Percentiles rank a stretch among this genome's conserved stretches.
Conservation (phyloP, 2,797 vertebrate genomes). For the Philypnodon macrostomus region DNA sequence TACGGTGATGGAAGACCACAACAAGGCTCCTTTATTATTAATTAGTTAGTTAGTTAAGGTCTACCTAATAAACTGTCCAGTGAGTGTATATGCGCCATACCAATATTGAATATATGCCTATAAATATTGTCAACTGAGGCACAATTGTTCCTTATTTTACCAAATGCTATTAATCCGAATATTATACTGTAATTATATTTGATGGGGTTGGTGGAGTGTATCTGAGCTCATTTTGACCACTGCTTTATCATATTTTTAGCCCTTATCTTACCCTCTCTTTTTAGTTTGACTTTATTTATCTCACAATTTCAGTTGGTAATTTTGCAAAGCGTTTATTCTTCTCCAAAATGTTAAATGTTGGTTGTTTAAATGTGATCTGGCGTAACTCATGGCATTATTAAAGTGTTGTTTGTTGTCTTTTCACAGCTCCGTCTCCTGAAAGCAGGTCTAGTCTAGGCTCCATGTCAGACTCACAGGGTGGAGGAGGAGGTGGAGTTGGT, state of each 20-base stretch:
- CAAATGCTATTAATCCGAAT: not conserved
- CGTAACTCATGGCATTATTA: not conserved
- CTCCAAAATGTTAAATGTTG: too few relatives aligned
- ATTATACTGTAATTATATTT: not conserved
- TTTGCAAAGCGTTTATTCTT: constrained; percentile 18
- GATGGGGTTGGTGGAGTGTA: not conserved
- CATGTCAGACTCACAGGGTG: constrained; percentile 59
- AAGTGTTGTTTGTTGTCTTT: not conserved
- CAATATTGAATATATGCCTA: too few relatives aligned
- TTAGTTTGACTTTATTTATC: not conserved
- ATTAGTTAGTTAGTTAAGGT: too few relatives aligned
- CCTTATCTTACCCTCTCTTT: constrained; percentile 15
- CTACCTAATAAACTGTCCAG: too few relatives aligned
- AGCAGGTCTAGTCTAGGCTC: constrained; percentile 69
- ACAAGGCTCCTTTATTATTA: too few relatives aligned
- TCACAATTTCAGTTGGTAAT: constrained; percentile 2
- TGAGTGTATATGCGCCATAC: too few relatives aligned
- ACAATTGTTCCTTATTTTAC: not conserved
- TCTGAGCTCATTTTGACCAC: constrained; percentile 17
- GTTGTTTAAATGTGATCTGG: constrained; percentile 1
- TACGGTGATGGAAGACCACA: too few relatives aligned
- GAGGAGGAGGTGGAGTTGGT: constrained; percentile 30
- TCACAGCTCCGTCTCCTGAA: constrained; percentile 73
- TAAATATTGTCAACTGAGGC: too few relatives aligned
- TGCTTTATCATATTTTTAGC: constrained; percentile 23